phyloP scores from a whole-genome alignment of 2,797 vertebrate genomes.

The Hozukius guyotensis region DNA sequence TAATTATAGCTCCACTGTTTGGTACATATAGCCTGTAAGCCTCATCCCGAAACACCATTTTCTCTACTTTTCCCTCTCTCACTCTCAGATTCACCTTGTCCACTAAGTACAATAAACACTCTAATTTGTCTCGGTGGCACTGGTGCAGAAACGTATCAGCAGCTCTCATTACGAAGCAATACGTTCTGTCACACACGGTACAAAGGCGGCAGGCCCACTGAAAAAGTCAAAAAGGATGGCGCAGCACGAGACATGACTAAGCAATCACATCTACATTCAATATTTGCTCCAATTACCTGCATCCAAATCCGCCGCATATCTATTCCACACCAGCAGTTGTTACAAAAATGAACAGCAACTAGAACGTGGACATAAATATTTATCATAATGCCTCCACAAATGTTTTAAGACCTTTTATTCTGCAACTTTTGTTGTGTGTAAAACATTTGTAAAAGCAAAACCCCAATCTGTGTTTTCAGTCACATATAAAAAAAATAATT shows the following conservation, averaged over 20 bases:
- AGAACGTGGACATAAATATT: background rate
- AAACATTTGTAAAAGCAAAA: background rate
- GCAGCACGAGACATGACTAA: background rate
- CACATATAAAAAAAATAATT: background rate
- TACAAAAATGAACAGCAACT: conserved; percentile 8
- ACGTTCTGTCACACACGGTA: conserved; percentile 10
- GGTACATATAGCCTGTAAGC: background rate
- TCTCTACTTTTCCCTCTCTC: background rate
- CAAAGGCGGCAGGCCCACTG: conserved; percentile 8
- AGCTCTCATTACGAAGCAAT: conserved; percentile 40
- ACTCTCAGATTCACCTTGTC: conserved; percentile 32
- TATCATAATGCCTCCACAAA: background rate
- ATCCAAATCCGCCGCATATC: conserved; percentile 9
- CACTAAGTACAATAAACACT: conserved; percentile 31
- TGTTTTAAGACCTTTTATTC: background rate
- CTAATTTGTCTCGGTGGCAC: conserved; percentile 40
- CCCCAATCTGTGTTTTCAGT: background rate
- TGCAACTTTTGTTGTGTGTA: background rate
- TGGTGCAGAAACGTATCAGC: conserved; percentile 48
- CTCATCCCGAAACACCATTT: conserved; percentile 1
- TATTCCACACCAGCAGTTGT: background rate
- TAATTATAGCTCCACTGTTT: conserved; percentile 4
- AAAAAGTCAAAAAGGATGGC: conserved; percentile 1
- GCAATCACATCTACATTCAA: conserved; percentile 23
- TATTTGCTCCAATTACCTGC: conserved; percentile 21